Percentiles rank a stretch among this genome's conserved stretches.
These are phyloP conservation scores for Megathymus violae DNA, from an alignment of 1,140 invertebrate genomes.

Conservation along the genomic window DNA sequence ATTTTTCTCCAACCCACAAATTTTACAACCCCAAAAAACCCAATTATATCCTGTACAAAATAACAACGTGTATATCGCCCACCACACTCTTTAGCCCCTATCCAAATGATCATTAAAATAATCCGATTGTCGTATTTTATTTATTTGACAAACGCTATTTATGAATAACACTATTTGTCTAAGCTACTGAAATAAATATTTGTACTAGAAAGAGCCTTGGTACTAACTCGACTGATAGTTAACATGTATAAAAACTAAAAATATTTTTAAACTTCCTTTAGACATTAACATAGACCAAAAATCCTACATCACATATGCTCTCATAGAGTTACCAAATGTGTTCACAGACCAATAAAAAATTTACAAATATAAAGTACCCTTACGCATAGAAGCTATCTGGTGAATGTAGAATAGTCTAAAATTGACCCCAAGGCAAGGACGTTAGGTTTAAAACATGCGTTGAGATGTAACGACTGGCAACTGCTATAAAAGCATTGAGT, in stretches of 20 bases:
- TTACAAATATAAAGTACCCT: neutral
- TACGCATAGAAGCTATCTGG: conserved; percentile 16
- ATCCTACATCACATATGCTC: neutral
- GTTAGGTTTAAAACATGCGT: conserved; percentile 10
- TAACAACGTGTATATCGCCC: neutral
- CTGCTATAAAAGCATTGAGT: conserved; percentile 14
- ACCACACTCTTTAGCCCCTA: neutral
- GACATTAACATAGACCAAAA: neutral
- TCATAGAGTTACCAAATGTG: conserved; percentile 7
- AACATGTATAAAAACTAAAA: too few species aligned
- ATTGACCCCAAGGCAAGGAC: conserved; percentile 43
- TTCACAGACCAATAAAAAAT: neutral
- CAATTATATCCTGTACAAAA: conserved; percentile 1
- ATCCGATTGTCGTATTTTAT: too few species aligned
- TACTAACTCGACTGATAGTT: too few species aligned
- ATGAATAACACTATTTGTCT: too few species aligned
- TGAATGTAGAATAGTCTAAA: conserved; percentile 32
- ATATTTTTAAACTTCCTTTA: conserved; percentile 5
- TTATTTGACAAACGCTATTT: too few species aligned
- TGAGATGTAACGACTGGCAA: neutral
- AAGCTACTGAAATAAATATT: too few species aligned
- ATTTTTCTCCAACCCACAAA: neutral
- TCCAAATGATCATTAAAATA: too few species aligned
- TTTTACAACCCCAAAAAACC: neutral
- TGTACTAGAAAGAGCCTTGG: too few species aligned